Evolutionary conservation across 2,113 vertebrate genomes (phyloP), one percentile per base, ranked within the genome.

Genomic region (Clinocottus analis): DNA sequence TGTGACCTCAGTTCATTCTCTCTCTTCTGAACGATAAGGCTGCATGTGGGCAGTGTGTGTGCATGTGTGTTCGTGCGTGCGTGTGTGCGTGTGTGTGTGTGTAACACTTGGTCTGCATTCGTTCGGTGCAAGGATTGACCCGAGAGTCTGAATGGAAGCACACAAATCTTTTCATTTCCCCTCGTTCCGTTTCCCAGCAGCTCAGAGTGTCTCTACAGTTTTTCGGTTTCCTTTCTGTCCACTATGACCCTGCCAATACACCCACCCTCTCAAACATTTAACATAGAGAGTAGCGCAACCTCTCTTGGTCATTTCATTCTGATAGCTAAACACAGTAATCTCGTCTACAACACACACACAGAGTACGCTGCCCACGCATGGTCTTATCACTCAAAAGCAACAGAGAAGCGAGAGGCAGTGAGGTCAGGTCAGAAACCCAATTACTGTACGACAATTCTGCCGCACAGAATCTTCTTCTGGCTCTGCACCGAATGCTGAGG

Each of bases 391-490:
- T 89, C 58, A 85, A 84, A 90, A 88, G 90, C 69, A 90, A 90
- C 84, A 84, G 81, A 72, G 80, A 83, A 74, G 84, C 76, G 61
- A 72, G 85, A 87, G 77, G 87, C 82, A 79, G 74, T 16, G 77
- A 86, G 88, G 89, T 91, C 89, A 89, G 89, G 89, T 91, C 91
- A 90, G 77, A 93, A 90, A 91, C 86, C 80, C 87, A 92, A 90
- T 92, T 92, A 91, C 88, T 58, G 75, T 70, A 64, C 14, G 37
- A 77, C 59, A 73, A 82, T 81, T 58, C 63, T 35, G 66, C 71
- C 82, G 60, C 87, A 66, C 66, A 77, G 72, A 86, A 41, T 72
- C 85, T 80, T 85, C 77, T 67, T 80, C 59, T 56, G 47, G 43
- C 75, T 73, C 41, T 2, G 43, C 72, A 29, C 60, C 14, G 2